Evolutionary conservation across 2,113 vertebrate species (phyloP).

Genomic region (Regulus satrapa): DNA sequence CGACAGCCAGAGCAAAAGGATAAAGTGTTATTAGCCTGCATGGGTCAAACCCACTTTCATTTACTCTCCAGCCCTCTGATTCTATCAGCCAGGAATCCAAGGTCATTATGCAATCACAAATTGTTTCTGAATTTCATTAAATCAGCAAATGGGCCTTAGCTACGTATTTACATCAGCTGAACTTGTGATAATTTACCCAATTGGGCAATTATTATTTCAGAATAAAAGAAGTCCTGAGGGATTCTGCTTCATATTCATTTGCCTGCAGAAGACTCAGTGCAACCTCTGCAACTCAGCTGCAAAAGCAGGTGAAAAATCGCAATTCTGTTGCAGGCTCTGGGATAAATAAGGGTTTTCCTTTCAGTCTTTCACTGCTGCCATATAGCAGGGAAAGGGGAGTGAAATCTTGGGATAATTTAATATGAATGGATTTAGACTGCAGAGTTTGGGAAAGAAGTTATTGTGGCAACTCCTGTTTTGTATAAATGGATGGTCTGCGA

Average conservation of each 20-base stretch:
- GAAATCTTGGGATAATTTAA: not conserved
- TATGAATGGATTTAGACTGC: not conserved
- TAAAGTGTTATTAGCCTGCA: not conserved
- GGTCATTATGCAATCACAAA: constrained; percentile 37
- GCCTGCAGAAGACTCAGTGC: not conserved
- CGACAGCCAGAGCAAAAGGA: not conserved
- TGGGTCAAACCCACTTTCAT: constrained; percentile 3
- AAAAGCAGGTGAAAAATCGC: not conserved
- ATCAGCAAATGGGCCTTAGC: constrained; percentile 45
- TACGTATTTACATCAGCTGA: constrained; percentile 8
- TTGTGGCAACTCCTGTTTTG: not conserved
- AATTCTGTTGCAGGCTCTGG: not conserved
- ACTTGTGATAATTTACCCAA: constrained; percentile 34
- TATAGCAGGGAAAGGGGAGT: not conserved
- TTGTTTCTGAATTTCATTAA: constrained; percentile 65
- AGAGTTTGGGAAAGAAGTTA: not conserved
- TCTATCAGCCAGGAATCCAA: constrained; percentile 35
- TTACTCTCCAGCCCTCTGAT: not conserved
- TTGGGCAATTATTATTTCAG: not conserved
- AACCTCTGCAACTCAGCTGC: not conserved
- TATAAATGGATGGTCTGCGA: not conserved
- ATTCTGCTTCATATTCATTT: not conserved
- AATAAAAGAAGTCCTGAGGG: not conserved
- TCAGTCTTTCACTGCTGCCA: not conserved
- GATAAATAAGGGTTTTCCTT: not conserved